Evolutionary conservation across 2,113 vertebrate genomes (phyloP).

Genomic region (Melanostigma gelatinosum): DNA sequence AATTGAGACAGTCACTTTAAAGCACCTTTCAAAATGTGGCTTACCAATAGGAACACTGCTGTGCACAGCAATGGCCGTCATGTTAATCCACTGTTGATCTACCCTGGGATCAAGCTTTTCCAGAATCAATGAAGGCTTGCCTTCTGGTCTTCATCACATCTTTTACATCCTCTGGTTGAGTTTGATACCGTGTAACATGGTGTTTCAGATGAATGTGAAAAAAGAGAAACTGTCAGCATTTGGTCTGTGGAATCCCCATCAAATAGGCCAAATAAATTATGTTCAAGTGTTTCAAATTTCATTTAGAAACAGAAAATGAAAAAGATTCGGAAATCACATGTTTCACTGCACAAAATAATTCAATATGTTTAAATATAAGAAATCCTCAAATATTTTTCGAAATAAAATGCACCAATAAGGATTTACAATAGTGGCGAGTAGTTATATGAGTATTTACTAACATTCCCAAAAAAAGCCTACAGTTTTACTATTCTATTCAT

Average conservation of each 20-base stretch:
- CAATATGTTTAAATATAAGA: background rate
- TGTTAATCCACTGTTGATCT: constrained; percentile 81
- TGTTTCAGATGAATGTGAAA: constrained; percentile 14
- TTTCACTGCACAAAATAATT: background rate
- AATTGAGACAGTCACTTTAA: constrained; percentile 43
- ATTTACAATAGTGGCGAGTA: background rate
- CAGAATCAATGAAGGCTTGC: constrained; percentile 72
- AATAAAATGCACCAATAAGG: background rate
- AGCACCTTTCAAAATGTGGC: constrained; percentile 41
- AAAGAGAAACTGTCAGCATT: background rate
- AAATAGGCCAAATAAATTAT: background rate
- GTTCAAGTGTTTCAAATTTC: background rate
- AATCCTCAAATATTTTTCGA: background rate
- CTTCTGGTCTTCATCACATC: constrained; percentile 60
- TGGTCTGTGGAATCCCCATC: constrained; percentile 7
- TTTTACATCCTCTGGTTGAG: constrained; percentile 49
- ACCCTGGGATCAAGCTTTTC: constrained; percentile 68
- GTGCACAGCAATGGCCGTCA: constrained; percentile 52
- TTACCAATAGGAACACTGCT: constrained; percentile 46
- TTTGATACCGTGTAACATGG: constrained; percentile 21
- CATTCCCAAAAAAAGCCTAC: no score
- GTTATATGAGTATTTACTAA: background rate
- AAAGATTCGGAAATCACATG: background rate
- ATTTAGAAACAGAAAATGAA: background rate
- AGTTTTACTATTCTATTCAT: background rate